phyloP scores from a whole-genome alignment of 2,113 vertebrate species.

The Tragulus kanchil region DNA sequence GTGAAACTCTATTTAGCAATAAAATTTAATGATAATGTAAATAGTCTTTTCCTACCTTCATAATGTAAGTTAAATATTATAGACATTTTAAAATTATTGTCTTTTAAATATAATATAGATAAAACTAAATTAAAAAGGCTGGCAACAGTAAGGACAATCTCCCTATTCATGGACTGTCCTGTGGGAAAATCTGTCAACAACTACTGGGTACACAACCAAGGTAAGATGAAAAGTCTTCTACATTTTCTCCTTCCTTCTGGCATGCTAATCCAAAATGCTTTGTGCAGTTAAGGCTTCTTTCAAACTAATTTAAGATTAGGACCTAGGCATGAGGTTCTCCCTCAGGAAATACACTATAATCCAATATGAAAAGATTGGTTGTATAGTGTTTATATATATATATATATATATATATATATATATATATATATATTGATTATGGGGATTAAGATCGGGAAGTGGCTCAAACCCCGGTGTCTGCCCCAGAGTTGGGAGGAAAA shows the following conservation, averaged over 20 bases:
- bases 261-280: neutral
- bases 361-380: neutral
- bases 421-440: neutral
- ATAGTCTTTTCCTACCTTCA: neutral
- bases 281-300: neutral
- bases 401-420: no score
- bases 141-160: neutral
- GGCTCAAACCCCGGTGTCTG: no score
- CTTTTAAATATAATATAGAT: neutral
- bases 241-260: neutral
- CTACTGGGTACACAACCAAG: neutral
- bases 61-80: neutral
- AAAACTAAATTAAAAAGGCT: neutral
- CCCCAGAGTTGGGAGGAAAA: no score
- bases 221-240: conserved; percentile 2
- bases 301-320: neutral
- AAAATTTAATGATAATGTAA: conserved; percentile 28
- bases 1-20: neutral
- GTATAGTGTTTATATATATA: neutral
- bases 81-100: neutral
- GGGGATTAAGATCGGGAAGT: neutral
- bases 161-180: neutral
- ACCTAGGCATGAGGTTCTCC: neutral
- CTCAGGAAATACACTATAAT: neutral
- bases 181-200: neutral